Evolutionary conservation across 2,113 vertebrate species (phyloP).

Genomic region (Semnornis frantzii): DNA sequence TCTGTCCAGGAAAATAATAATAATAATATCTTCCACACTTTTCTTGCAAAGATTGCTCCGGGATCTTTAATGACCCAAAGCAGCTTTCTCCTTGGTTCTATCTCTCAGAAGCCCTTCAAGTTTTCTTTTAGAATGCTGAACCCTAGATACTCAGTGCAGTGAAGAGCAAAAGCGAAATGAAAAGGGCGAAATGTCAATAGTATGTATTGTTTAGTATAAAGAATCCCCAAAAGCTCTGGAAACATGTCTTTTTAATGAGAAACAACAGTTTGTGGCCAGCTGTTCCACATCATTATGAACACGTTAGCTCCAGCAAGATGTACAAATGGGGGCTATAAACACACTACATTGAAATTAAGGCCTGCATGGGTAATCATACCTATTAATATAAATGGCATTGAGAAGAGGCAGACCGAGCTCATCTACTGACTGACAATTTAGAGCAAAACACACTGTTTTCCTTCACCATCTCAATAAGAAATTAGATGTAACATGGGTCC

Average conservation of each 20-base stretch:
- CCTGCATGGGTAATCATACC: conserved; percentile 36
- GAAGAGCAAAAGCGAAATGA: conserved; percentile 34
- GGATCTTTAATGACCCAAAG: not conserved
- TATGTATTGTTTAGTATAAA: conserved; percentile 56
- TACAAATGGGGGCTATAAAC: conserved; percentile 53
- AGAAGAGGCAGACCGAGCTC: conserved; percentile 38
- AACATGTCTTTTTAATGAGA: conserved; percentile 70
- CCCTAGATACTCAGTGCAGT: not conserved
- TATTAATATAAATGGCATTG: conserved; percentile 66
- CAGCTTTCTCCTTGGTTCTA: not conserved
- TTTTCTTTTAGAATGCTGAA: not conserved
- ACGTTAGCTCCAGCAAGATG: conserved; percentile 50
- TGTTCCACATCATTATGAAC: conserved; percentile 62
- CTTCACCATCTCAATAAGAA: conserved; percentile 35
- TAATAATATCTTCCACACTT: not conserved
- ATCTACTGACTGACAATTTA: conserved; percentile 43
- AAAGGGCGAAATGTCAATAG: conserved; percentile 61
- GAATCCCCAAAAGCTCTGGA: conserved; percentile 53
- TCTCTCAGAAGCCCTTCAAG: not conserved
- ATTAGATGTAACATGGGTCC: not conserved
- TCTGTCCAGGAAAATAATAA: not conserved
- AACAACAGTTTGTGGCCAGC: conserved; percentile 64
- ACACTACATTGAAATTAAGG: conserved; percentile 54
- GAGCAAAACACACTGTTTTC: conserved; percentile 49
- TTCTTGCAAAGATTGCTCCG: not conserved